phyloP scores from a whole-genome alignment of 2,888 invertebrate species.

The Acleris laterana region DNA sequence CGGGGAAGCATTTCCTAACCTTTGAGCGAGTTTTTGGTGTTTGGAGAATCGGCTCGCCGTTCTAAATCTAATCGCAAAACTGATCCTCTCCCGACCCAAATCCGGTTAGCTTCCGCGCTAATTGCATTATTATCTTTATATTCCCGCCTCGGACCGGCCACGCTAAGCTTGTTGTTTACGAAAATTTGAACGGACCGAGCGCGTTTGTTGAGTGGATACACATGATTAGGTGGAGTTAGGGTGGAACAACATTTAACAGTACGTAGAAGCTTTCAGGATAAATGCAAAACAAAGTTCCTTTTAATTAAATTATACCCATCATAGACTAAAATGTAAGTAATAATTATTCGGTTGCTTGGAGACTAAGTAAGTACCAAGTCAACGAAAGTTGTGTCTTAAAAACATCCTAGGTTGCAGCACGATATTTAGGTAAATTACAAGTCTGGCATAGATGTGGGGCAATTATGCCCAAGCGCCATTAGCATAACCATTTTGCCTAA shows the following conservation, averaged over 20 bases:
- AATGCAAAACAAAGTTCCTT: background rate
- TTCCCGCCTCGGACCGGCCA: background rate
- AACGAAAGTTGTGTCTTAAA: no score
- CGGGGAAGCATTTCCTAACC: conserved; percentile 28
- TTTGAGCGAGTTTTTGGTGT: conserved; percentile 15
- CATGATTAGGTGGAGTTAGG: conserved; percentile 27
- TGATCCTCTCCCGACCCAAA: conserved; percentile 6
- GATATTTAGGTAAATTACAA: no score
- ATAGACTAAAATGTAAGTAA: no score
- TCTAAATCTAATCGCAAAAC: conserved; percentile 1
- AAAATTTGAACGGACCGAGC: conserved; percentile 41
- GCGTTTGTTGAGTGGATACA: conserved; percentile 23
- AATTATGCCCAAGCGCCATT: no score
- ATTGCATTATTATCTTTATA: conserved; percentile 10
- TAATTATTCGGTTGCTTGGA: no score
- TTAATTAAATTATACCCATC: background rate
- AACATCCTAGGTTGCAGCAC: no score
- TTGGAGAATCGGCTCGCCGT: conserved; percentile 4
- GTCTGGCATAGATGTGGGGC: no score
- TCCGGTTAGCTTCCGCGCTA: conserved; percentile 1
- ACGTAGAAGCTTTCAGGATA: background rate
- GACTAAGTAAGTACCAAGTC: no score
- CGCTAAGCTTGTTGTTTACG: conserved; percentile 43
- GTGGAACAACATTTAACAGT: conserved; percentile 8
- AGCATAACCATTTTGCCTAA: no score